These are phyloP conservation scores for Tenebrosternarchus preto DNA, from an alignment of 2,113 vertebrate species.

Conservation along the genomic window DNA sequence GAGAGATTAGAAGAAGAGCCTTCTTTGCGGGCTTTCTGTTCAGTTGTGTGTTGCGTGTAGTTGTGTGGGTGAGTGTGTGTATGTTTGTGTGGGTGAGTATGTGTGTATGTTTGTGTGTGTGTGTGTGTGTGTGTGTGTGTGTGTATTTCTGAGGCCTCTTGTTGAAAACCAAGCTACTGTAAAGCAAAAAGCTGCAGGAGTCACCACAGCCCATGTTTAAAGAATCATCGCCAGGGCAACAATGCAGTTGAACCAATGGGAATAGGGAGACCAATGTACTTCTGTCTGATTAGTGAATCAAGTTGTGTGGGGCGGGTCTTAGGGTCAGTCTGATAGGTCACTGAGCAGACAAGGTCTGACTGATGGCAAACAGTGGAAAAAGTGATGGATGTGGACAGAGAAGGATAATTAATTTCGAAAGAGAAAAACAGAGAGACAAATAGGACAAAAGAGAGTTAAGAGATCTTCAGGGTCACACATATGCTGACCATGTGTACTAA, in stretches of 20 bases:
- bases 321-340: constrained; percentile 41
- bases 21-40: neutral
- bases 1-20: neutral
- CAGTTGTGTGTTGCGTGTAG: neutral
- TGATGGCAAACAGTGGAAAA: constrained; percentile 42
- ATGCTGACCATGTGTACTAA: constrained; percentile 63
- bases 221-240: constrained; percentile 18
- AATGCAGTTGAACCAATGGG: neutral
- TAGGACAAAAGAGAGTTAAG: constrained; percentile 26
- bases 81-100: constrained; percentile 6
- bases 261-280: neutral
- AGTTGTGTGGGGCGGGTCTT: neutral
- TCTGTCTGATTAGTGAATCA: constrained; percentile 28
- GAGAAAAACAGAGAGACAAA: constrained; percentile 13
- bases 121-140: constrained; percentile 28
- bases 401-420: constrained; percentile 44
- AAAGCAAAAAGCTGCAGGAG: constrained; percentile 31
- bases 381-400: constrained; percentile 34
- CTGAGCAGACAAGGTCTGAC: constrained; percentile 30
- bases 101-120: neutral
- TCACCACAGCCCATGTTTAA: constrained; percentile 44
- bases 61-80: constrained; percentile 13
- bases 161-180: constrained; percentile 34
- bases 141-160: neutral
- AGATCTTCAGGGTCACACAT: constrained; percentile 55